A percentile compares a stretch with the other conserved stretches of the same genome.
These are phyloP conservation scores for Semotilus atromaculatus DNA, from an alignment of 2,797 vertebrate genomes.

Conservation along the genomic window DNA sequence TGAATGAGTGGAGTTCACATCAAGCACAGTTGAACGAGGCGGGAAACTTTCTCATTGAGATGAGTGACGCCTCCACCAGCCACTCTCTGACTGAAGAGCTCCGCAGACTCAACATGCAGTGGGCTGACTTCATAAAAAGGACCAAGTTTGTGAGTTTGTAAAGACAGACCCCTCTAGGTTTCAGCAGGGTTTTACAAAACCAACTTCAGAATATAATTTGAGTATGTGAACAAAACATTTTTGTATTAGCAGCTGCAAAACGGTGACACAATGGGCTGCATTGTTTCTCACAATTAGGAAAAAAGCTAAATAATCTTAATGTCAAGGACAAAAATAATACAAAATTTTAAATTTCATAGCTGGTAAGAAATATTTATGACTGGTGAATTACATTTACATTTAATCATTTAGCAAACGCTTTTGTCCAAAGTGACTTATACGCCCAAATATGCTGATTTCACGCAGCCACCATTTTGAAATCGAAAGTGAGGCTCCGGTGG, in stretches of 20 bases:
- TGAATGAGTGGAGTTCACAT: slow-evolving; percentile 78
- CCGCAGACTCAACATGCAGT: slow-evolving; percentile 84
- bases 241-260: background rate
- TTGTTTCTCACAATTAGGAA: background rate
- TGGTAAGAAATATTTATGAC: background rate
- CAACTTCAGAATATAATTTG: background rate
- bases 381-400: background rate
- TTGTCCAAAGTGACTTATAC: background rate
- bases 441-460: no score
- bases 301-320: background rate
- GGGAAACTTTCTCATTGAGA: slow-evolving; percentile 83
- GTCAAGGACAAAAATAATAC: background rate
- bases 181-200: background rate
- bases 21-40: slow-evolving; percentile 83
- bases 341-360: background rate
- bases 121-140: slow-evolving; percentile 85
- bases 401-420: background rate
- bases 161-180: background rate
- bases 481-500: no score
- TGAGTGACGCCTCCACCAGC: slow-evolving; percentile 76
- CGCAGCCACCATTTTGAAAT: no score
- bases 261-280: background rate
- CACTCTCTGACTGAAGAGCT: slow-evolving; percentile 79
- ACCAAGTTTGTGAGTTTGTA: slow-evolving; percentile 81
- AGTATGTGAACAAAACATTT: background rate